These are phyloP conservation scores for Scaptomyza polygonia DNA, from an alignment of 2,888 invertebrate species.

Conservation along the genomic window DNA sequence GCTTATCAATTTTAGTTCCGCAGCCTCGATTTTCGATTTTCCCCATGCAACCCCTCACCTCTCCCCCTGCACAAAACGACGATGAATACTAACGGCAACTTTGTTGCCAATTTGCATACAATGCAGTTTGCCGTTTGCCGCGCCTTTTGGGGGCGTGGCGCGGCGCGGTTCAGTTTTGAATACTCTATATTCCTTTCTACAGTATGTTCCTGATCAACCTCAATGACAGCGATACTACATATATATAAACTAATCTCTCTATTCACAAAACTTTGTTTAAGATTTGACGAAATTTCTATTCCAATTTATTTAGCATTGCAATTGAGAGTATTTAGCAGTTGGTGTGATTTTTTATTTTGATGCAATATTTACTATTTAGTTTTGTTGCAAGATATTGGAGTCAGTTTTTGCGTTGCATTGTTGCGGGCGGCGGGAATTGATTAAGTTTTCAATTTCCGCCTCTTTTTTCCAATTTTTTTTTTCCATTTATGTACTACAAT, in stretches of 20 bases:
- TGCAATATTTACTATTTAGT: constrained; percentile 19
- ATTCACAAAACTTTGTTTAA: no score
- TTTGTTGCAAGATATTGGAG: constrained; percentile 63
- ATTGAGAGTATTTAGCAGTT: constrained; percentile 1
- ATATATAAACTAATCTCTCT: no score
- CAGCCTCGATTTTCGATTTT: neutral
- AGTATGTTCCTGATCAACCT: neutral
- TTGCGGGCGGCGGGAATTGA: constrained; percentile 23
- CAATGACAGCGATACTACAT: neutral
- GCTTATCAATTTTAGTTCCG: constrained; percentile 66
- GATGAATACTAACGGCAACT: constrained; percentile 51
- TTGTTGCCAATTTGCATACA: constrained; percentile 72
- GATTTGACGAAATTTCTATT: no score
- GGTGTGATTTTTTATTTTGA: constrained; percentile 13
- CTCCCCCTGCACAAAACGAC: neutral
- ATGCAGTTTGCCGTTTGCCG: constrained; percentile 57
- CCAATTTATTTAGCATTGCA: neutral
- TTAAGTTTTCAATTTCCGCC: constrained; percentile 36
- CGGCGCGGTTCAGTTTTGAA: constrained; percentile 5
- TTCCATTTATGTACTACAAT: constrained; percentile 22
- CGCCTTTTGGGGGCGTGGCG: no score
- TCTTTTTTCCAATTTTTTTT: no score
- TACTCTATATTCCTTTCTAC: neutral
- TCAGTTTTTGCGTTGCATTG: constrained; percentile 42
- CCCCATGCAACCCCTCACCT: neutral